Percentiles rank a stretch among this genome's conserved stretches.
phyloP scores from a whole-genome alignment of 2,797 vertebrate species.

The Enteromius trimaculatus region DNA sequence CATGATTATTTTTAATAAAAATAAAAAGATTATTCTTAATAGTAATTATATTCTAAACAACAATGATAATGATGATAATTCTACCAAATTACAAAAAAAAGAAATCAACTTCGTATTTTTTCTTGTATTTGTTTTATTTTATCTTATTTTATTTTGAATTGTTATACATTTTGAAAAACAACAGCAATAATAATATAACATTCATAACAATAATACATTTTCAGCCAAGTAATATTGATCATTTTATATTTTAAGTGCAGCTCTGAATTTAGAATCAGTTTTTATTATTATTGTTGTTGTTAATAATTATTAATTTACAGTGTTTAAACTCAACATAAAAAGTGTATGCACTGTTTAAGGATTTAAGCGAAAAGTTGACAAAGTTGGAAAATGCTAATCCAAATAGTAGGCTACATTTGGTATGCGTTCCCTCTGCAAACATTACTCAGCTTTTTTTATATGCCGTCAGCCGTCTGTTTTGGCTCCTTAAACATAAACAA shows the following conservation, averaged over 20 bases:
- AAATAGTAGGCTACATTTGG: background rate
- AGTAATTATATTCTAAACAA: background rate
- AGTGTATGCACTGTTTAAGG: background rate
- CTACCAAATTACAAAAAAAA: background rate
- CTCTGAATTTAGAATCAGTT: background rate
- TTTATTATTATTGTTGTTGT: no score
- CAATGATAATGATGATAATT: no score
- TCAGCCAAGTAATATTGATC: background rate
- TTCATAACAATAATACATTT: background rate
- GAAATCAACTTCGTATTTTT: background rate
- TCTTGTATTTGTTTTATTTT: background rate
- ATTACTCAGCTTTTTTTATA: slow-evolving; percentile 21
- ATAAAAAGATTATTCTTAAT: background rate
- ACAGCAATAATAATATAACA: background rate
- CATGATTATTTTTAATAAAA: background rate
- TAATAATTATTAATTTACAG: no score
- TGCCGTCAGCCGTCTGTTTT: slow-evolving; percentile 6
- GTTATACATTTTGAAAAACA: background rate
- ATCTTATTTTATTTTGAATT: background rate
- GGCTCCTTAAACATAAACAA: slow-evolving; percentile 29
- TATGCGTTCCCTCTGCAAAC: background rate
- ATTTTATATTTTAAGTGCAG: background rate
- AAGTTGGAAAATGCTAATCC: background rate
- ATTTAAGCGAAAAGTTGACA: background rate
- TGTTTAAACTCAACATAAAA: slow-evolving; percentile 5